A percentile compares a stretch with the other conserved stretches of the same genome.
Conservation (phyloP, 2,888 invertebrate species). For the Teleiodes luculella region DNA sequence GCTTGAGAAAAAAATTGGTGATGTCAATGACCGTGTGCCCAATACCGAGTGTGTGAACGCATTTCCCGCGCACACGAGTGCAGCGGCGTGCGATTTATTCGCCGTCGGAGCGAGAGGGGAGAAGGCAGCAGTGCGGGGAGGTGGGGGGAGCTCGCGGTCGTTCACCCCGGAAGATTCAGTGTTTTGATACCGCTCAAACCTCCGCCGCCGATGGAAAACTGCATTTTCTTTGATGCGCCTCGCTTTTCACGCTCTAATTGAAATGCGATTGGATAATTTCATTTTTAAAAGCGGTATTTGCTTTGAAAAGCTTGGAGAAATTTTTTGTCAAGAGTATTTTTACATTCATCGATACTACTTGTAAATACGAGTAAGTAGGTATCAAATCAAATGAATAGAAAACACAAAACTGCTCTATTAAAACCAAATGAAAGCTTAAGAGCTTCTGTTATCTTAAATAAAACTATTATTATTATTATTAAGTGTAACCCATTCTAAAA, state of each 20-base stretch:
- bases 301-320: not conserved
- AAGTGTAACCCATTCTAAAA: not conserved
- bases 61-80: constrained; percentile 63
- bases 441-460: too few relatives aligned
- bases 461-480: not conserved
- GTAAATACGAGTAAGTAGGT: too few relatives aligned
- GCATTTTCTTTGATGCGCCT: constrained; percentile 74
- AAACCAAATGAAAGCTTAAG: too few relatives aligned
- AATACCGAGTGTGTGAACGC: constrained; percentile 74
- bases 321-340: too few relatives aligned
- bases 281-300: constrained; percentile 1
- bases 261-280: constrained; percentile 49
- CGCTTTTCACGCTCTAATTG: constrained; percentile 75
- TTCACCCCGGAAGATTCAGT: constrained; percentile 79
- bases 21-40: constrained; percentile 73
- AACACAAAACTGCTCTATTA: too few relatives aligned
- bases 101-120: constrained; percentile 37
- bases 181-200: constrained; percentile 76
- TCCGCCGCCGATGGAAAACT: constrained; percentile 68
- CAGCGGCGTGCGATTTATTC: constrained; percentile 60
- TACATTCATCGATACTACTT: too few relatives aligned
- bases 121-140: constrained; percentile 37
- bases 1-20: constrained; percentile 52
- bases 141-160: constrained; percentile 53
- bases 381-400: too few relatives aligned